A percentile compares a stretch with the other conserved stretches of the same genome.
Conservation (phyloP, 1,140 invertebrate species). For the Harpegnathos saltator region DNA sequence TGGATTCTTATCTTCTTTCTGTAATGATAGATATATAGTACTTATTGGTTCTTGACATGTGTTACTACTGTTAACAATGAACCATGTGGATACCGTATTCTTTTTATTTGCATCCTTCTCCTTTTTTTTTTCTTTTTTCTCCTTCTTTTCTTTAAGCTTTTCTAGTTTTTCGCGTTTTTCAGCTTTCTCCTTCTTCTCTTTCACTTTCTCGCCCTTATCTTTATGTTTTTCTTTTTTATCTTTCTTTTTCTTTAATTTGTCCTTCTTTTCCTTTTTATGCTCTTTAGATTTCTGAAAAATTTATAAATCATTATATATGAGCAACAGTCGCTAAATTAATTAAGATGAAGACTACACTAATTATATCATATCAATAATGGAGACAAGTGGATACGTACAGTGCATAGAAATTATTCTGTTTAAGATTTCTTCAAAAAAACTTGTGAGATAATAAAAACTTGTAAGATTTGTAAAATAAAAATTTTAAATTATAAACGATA, state of each 20-base stretch:
- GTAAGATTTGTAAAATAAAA: too few species aligned
- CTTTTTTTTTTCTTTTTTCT: conserved; percentile 87
- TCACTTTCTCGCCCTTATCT: conserved; percentile 87
- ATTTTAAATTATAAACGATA: conserved; percentile 6
- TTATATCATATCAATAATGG: conserved; percentile 1
- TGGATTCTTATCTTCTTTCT: conserved; percentile 84
- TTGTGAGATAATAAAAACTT: conserved; percentile 24
- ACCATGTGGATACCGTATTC: conserved; percentile 65
- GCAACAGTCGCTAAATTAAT: not conserved
- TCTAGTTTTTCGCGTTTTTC: conserved; percentile 87
- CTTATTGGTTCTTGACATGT: conserved; percentile 34
- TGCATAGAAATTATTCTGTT: conserved; percentile 8
- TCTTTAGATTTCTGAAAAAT: conserved; percentile 88
- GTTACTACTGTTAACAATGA: conserved; percentile 28
- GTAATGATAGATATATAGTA: conserved; percentile 33
- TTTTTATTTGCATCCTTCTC: conserved; percentile 85
- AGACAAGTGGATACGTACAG: conserved; percentile 4
- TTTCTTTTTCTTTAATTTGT: conserved; percentile 92
- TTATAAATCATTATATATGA: conserved; percentile 30
- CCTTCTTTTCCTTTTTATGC: conserved; percentile 90
- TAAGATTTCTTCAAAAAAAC: not conserved
- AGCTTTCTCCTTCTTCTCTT: conserved; percentile 88
- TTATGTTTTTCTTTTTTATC: conserved; percentile 91
- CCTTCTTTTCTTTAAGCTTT: conserved; percentile 87
- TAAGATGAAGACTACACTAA: conserved; percentile 4